phyloP scores from a whole-genome alignment of 1,140 invertebrate species.

The Acyrthosiphon pisum region DNA sequence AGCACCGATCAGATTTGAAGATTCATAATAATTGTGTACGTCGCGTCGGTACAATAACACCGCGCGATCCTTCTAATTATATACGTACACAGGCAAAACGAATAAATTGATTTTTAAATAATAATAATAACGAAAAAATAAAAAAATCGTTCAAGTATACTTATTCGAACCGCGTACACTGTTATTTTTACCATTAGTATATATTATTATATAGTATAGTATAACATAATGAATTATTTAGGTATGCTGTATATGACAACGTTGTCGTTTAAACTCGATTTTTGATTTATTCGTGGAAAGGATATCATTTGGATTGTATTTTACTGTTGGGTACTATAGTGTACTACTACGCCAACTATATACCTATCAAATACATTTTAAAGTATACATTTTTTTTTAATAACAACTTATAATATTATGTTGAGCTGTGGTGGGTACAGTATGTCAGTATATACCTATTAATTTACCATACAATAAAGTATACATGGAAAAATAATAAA shows the following conservation, averaged over 20 bases:
- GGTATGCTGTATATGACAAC: background rate
- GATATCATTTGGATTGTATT: background rate
- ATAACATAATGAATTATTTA: background rate
- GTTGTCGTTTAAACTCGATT: background rate
- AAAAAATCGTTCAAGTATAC: background rate
- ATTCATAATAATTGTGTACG: background rate
- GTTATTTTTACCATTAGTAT: background rate
- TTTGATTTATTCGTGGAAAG: background rate
- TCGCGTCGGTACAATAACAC: background rate
- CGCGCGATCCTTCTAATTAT: background rate
- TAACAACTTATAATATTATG: background rate
- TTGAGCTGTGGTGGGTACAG: background rate
- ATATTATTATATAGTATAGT: too few species aligned
- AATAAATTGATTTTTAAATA: conserved; percentile 22
- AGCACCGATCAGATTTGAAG: background rate
- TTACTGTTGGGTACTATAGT: background rate
- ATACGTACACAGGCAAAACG: background rate
- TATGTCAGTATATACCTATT: background rate
- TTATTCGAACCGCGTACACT: background rate
- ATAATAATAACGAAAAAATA: background rate
- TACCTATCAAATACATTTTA: too few species aligned
- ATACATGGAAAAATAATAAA: background rate
- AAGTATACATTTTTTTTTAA: background rate
- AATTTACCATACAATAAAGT: background rate
- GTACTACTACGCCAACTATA: too few species aligned